Conservation (phyloP, 2,113 vertebrate species). For the Anolis sagrei region DNA sequence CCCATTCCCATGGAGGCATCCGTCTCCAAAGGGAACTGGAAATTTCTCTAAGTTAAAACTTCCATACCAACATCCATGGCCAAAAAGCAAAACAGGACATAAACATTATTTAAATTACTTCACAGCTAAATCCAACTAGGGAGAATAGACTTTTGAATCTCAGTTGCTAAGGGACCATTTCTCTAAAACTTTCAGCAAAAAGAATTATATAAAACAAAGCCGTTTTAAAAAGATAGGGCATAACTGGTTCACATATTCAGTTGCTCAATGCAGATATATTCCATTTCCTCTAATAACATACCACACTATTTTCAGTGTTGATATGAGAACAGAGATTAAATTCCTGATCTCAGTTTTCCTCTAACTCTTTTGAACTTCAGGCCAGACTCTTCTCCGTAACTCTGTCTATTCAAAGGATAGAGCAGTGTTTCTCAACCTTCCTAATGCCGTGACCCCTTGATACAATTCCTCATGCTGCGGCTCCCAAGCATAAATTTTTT, state of each 20-base stretch:
- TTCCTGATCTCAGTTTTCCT: neutral
- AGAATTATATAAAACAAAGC: neutral
- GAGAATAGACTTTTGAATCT: neutral
- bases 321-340: neutral
- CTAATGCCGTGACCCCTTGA: too few species aligned
- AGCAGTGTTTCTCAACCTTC: too few species aligned
- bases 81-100: neutral
- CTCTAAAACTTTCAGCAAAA: neutral
- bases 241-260: neutral
- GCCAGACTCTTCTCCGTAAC: neutral
- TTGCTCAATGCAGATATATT: neutral
- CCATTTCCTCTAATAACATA: neutral
- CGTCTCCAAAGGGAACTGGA: too few species aligned
- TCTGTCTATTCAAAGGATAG: neutral
- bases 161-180: neutral
- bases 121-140: neutral
- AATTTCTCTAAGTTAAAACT: too few species aligned
- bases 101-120: neutral
- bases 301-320: neutral
- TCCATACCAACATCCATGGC: neutral
- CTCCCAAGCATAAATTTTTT: too few species aligned
- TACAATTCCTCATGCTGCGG: too few species aligned
- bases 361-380: neutral
- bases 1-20: neutral
- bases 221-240: neutral